Conservation (phyloP, 1,140 invertebrate species). For the Pseudomyrmex gracilis region DNA sequence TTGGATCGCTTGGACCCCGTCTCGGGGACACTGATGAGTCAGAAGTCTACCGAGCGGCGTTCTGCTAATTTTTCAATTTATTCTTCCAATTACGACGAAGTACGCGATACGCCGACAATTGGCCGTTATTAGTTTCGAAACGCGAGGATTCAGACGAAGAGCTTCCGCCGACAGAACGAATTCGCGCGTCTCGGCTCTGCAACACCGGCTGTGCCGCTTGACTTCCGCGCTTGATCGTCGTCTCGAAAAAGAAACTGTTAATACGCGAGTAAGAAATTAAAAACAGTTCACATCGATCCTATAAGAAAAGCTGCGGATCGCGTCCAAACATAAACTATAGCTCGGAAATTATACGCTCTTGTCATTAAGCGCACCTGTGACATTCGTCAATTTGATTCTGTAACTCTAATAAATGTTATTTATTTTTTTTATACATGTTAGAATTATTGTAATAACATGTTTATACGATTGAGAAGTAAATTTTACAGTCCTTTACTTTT, state of each 20-base stretch:
- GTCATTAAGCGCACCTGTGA: conserved; percentile 38
- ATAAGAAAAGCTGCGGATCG: conserved; percentile 9
- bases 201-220: background rate
- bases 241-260: background rate
- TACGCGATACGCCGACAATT: conserved; percentile 79
- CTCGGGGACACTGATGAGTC: conserved; percentile 70
- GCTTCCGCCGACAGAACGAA: conserved; percentile 71
- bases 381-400: conserved; percentile 41
- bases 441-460: conserved; percentile 31
- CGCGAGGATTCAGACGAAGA: conserved; percentile 63
- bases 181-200: conserved; percentile 43
- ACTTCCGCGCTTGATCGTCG: conserved; percentile 3
- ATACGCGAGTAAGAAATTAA: conserved; percentile 50
- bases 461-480: conserved; percentile 12
- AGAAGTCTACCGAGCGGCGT: conserved; percentile 70
- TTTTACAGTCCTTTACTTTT: conserved; percentile 14
- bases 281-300: background rate
- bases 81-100: conserved; percentile 77
- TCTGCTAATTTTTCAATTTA: conserved; percentile 82
- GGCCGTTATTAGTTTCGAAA: conserved; percentile 78
- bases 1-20: conserved; percentile 59
- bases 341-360: conserved; percentile 9
- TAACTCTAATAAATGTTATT: conserved; percentile 26
- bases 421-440: conserved; percentile 1
- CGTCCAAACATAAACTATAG: background rate